Percentiles rank a stretch among this genome's conserved stretches.
These are phyloP conservation scores for Myrmecophaga tridactyla DNA, from an alignment of 2,113 vertebrate genomes.

Conservation along the genomic window DNA sequence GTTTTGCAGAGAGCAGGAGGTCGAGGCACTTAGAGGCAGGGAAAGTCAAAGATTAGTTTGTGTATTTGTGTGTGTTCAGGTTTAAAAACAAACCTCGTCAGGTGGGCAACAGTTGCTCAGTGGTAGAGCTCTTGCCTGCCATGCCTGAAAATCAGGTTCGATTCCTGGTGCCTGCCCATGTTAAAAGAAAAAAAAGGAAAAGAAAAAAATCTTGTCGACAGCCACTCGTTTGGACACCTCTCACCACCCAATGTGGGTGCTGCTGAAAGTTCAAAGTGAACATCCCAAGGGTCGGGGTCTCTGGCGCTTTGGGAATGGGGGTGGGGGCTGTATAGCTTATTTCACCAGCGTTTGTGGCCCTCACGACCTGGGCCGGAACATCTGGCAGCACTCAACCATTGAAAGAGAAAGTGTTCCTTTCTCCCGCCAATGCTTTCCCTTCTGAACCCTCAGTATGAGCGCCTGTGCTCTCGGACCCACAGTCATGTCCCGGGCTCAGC, in stretches of 20 bases:
- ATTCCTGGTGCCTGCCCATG: no score
- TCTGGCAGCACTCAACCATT: background rate
- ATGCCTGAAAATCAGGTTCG: no score
- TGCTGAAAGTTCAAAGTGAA: slow-evolving; percentile 32
- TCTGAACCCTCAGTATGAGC: background rate
- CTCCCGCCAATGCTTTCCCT: background rate
- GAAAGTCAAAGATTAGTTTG: background rate
- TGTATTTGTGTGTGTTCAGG: background rate
- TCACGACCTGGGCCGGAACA: background rate
- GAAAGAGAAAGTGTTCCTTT: background rate
- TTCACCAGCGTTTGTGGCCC: background rate
- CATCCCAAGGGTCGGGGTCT: background rate
- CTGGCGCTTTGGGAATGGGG: slow-evolving; percentile 10
- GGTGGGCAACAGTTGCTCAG: no score
- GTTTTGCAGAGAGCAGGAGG: no score
- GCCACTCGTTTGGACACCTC: background rate
- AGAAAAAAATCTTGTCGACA: no score
- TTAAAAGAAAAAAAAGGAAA: no score
- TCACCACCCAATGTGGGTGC: background rate
- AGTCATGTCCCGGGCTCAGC: background rate
- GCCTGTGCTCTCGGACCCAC: background rate
- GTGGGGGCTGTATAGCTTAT: background rate
- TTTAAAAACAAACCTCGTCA: background rate
- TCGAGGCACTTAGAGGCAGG: background rate
- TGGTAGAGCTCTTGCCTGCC: no score